Conservation (phyloP, 2,888 invertebrate genomes). For the Ecliptopera silaceata region DNA sequence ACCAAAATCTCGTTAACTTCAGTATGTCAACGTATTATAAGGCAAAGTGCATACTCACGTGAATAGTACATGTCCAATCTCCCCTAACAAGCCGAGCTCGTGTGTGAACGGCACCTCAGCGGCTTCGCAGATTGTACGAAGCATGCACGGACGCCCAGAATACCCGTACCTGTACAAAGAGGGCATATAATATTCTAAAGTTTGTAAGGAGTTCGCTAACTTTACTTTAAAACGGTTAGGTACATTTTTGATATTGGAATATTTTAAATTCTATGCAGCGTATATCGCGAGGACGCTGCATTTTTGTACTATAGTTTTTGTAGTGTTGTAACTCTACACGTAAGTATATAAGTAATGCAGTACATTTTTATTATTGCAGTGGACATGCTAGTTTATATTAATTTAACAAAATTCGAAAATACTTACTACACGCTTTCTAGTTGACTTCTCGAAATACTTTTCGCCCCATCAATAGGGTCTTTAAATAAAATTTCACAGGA, state of each 20-base stretch:
- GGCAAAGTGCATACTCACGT: conserved; percentile 80
- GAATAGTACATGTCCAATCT: conserved; percentile 89
- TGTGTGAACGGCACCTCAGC: conserved; percentile 86
- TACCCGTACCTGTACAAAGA: conserved; percentile 82
- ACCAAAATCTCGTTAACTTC: not conserved
- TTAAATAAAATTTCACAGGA: too few species aligned
- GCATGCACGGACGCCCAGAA: conserved; percentile 86
- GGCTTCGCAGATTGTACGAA: conserved; percentile 90
- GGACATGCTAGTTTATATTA: too few species aligned
- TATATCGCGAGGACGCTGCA: too few species aligned
- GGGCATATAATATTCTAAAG: conserved; percentile 50
- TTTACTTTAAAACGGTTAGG: conserved; percentile 15
- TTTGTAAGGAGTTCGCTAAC: conserved; percentile 39
- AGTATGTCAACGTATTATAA: not conserved
- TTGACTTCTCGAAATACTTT: too few species aligned
- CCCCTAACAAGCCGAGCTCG: conserved; percentile 88
- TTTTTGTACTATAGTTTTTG: too few species aligned
- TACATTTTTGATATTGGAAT: conserved; percentile 17
- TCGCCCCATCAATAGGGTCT: too few species aligned
- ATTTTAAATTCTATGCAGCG: not conserved
- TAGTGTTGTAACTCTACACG: too few species aligned
- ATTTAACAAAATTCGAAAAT: too few species aligned
- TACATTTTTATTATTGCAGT: too few species aligned
- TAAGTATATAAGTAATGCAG: too few species aligned
- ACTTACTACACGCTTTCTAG: too few species aligned